Evolutionary conservation across 2,113 vertebrate species (phyloP), one percentile per base, ranked within the genome.

Genomic region (Rafetus swinhoei): DNA sequence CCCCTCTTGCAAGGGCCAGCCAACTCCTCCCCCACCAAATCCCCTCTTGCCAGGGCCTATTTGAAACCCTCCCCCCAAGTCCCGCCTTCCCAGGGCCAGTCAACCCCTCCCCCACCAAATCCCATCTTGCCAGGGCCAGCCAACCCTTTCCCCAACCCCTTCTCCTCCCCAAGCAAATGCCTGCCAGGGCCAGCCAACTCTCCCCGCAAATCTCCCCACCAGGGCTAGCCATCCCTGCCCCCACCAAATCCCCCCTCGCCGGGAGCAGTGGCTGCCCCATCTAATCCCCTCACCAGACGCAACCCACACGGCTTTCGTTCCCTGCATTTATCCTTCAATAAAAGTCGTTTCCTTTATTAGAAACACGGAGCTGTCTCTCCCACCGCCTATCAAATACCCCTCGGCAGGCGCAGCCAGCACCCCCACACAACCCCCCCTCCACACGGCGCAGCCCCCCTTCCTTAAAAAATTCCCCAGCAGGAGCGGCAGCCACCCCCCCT

Each of bases 311-410:
- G 81, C 90, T 89, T 92, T 89, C 84, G 80, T 86, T 92, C 93
- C 93, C 93, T 84, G 83, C 92, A 82, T 92, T 90, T 89, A 93
- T 93, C 88, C 88, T 93, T 91, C 93, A 92, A 92, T 95, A 90
- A 94, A 95, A 95, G 93, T 88, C 86, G 89, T 85, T 95, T 95
- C 93, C 93, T 96, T 96, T 94, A 94, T 95, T 95, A 93, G 94
- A 95, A 96, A 89, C 94, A 95, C 89, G 83, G 91, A 86, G 83
- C 81, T 86, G 86, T 85, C 89, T 95, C 90, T 91, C 91, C 85
- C 85, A 88, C 85, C 82, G 65, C 82, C 76, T 27, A 15, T 19
- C 55, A 29, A 81, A 79, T 39, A 57, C 54, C 50, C 62, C 72
- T 45, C 76, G 76, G 85, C 56, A 25, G 72, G 87, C 62, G 21